Evolutionary conservation across 1,140 invertebrate species (phyloP).

Genomic region (Tetramorium simillimum): DNA sequence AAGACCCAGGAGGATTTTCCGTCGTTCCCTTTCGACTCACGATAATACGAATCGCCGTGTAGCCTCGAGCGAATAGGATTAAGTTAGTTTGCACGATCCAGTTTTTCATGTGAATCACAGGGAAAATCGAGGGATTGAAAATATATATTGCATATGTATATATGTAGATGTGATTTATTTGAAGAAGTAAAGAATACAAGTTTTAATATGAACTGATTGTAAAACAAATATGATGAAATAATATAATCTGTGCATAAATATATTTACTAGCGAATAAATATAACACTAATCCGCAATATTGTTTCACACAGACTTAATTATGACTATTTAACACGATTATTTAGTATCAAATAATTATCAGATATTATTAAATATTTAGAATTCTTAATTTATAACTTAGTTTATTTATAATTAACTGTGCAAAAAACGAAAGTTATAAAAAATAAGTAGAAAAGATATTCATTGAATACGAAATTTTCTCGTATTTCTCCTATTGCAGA

Average conservation of each 20-base stretch:
- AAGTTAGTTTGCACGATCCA: constrained; percentile 21
- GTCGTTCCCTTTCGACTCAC: neutral
- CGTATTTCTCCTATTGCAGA: neutral
- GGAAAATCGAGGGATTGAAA: constrained; percentile 10
- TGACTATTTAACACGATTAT: neutral
- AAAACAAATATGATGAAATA: neutral
- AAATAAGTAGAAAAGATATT: neutral
- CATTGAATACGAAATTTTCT: neutral
- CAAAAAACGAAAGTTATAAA: neutral
- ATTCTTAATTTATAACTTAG: neutral
- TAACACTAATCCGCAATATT: neutral
- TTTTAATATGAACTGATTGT: neutral
- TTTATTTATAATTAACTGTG: neutral
- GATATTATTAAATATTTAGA: neutral
- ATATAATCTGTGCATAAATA: neutral
- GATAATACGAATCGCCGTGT: constrained; percentile 27
- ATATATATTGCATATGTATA: neutral
- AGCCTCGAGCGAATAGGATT: constrained; percentile 36
- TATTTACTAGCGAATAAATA: neutral
- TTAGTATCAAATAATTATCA: neutral
- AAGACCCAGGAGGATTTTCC: constrained; percentile 39
- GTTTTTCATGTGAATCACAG: constrained; percentile 20
- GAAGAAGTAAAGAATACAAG: neutral
- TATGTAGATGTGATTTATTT: constrained; percentile 3
- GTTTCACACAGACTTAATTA: neutral